Base-by-base conservation (phyloP, 2,113 vertebrate species). In the Argyrosomus japonicus region DNA sequence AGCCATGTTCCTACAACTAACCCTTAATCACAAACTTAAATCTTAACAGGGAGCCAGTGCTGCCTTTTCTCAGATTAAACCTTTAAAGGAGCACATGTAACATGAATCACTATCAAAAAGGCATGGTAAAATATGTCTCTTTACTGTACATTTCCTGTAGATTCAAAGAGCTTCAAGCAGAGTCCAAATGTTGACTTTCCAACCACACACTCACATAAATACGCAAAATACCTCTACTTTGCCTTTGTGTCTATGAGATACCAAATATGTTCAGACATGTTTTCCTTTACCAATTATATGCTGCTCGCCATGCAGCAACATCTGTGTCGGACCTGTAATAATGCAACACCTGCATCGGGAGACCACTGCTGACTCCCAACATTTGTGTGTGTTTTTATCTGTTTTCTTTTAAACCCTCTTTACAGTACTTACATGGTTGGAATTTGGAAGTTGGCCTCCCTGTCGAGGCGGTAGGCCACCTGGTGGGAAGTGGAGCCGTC, bases 401-500 rank as follows among this genome's bases (percentile, higher is more conserved):
- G 61, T 76, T 69, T 82, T 65, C 70, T 54, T 76, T 64, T 27
- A 65, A 88, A 72, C 17, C 43, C 7, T 50, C 47, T 60, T 74
- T 87, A 80, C 85, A 91, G 73, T 86, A 89, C 93, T 93, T 86
- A 96, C 96, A 95, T 94, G 47, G 96, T 96, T 70, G 96, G 96
- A 91, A 96, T 95, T 88, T 96, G 95, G 88, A 96, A 96, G 92
- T 96, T 96, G 32, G 95, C 95, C 82, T 96, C 96, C 56, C 79
- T 89, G 91, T 96, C 96, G 3, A 96, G 95, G 58, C 95, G 94
- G 87, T 96, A 96, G 2, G 95, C 96, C 88, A 96, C 94, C 92
- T 96, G 96, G 54, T 93, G 93, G 32, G 93, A n/a, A 12, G 94
- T 96, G 43, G 96, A 96, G 51, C 96, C 96, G 4, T 96, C 95